Conservation (phyloP, 1,140 invertebrate species). For the Thaumetopoea pityocampa region DNA sequence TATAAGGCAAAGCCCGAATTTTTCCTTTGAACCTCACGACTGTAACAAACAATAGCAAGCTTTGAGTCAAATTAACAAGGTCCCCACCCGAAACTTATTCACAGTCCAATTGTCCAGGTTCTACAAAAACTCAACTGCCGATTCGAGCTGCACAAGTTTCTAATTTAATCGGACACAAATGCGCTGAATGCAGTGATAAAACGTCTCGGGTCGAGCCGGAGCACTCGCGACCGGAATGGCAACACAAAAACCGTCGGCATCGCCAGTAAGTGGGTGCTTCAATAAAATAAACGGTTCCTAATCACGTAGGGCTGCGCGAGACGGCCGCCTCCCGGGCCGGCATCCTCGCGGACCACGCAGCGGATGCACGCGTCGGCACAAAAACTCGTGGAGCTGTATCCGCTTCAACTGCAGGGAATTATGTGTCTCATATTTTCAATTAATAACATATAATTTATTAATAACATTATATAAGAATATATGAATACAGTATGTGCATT, state of each 20-base stretch:
- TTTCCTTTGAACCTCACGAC: no score
- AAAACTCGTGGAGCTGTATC: constrained; percentile 6
- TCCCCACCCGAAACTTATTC: no score
- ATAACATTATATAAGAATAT: no score
- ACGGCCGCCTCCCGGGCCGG: constrained; percentile 1
- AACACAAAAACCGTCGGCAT: constrained; percentile 31
- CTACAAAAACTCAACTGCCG: constrained; percentile 7
- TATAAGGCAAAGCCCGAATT: no score
- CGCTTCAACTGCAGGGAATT: no score
- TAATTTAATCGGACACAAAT: constrained; percentile 42
- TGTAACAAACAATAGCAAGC: no score
- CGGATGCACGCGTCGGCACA: constrained; percentile 4
- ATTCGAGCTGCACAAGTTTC: constrained; percentile 28
- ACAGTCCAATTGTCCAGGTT: not conserved
- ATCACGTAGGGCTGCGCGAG: constrained; percentile 27
- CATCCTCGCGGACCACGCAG: not conserved
- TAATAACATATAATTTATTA: no score
- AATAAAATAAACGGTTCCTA: constrained; percentile 53
- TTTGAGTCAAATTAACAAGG: no score
- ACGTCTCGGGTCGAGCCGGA: constrained; percentile 30
- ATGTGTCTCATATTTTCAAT: no score
- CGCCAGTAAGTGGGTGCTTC: constrained; percentile 44
- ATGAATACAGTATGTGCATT: no score
- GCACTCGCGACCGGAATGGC: constrained; percentile 27
- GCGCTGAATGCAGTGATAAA: constrained; percentile 33